phyloP scores from a whole-genome alignment of 2,113 vertebrate genomes.

The Elaphurus davidianus region DNA sequence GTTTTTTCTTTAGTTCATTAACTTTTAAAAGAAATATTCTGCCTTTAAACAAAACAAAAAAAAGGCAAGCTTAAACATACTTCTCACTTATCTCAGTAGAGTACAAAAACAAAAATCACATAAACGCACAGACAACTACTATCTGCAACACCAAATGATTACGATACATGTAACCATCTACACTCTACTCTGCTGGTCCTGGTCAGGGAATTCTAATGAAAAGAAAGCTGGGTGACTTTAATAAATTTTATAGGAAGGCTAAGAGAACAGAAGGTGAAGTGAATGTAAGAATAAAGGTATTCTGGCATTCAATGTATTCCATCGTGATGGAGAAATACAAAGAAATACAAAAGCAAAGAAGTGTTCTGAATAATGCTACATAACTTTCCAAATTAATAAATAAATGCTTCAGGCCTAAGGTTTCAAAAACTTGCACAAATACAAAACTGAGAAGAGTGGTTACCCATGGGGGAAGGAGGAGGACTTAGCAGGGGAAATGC shows the following conservation, averaged over 20 bases:
- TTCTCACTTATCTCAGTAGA: not conserved
- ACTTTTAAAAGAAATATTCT: conserved; percentile 27
- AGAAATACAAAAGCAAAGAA: conserved; percentile 30
- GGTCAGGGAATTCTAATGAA: not conserved
- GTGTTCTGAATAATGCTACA: not conserved
- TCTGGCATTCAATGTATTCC: not conserved
- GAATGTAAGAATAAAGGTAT: not conserved
- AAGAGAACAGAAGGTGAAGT: not conserved
- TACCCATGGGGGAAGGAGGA: not conserved
- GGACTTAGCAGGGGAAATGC: not conserved
- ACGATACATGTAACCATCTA: not conserved
- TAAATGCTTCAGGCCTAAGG: not conserved
- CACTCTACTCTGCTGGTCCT: not conserved
- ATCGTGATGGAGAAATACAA: conserved; percentile 38
- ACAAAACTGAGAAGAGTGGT: not conserved
- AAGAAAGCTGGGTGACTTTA: not conserved
- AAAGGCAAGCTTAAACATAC: not conserved
- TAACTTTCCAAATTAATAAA: conserved; percentile 16
- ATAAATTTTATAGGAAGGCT: not conserved
- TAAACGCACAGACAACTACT: not conserved
- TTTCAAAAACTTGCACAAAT: conserved; percentile 19
- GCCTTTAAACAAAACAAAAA: conserved; percentile 12
- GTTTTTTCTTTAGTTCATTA: not conserved
- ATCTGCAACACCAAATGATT: not conserved
- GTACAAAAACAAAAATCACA: not conserved